Evolutionary conservation across 1,140 invertebrate genomes (phyloP).

Genomic region (Bombus sibiricus): DNA sequence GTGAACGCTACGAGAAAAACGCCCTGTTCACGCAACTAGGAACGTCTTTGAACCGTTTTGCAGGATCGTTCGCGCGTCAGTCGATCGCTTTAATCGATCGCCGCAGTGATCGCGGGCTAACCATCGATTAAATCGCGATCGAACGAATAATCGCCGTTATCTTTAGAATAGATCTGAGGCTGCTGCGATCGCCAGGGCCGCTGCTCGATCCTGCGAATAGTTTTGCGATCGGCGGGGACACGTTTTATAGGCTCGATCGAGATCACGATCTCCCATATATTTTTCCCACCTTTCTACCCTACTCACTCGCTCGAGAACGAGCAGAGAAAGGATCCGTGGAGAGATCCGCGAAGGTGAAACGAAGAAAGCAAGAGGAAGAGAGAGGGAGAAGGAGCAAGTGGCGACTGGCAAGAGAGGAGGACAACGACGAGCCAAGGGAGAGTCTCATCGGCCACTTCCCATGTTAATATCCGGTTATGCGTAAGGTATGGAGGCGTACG

Average conservation of each 20-base stretch:
- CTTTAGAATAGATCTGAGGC: slow-evolving; percentile 51
- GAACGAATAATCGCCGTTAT: slow-evolving; percentile 49
- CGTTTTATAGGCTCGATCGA: slow-evolving; percentile 59
- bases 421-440: slow-evolving; percentile 47
- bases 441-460: slow-evolving; percentile 78
- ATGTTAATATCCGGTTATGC: slow-evolving; percentile 81
- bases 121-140: slow-evolving; percentile 53
- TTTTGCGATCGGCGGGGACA: slow-evolving; percentile 46
- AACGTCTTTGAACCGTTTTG: background rate
- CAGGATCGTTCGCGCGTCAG: slow-evolving; percentile 17
- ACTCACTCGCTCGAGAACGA: slow-evolving; percentile 1
- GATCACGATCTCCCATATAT: slow-evolving; percentile 61
- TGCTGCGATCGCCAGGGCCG: slow-evolving; percentile 9
- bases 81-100: slow-evolving; percentile 20
- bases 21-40: too few relatives aligned
- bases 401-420: slow-evolving; percentile 29
- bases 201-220: slow-evolving; percentile 12
- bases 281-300: slow-evolving; percentile 49
- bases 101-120: background rate
- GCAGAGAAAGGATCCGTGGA: background rate
- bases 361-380: background rate
- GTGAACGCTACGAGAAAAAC: background rate
- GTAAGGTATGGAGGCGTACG: slow-evolving; percentile 81
- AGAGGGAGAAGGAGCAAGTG: background rate
- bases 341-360: background rate